Conservation (phyloP, 2,888 invertebrate species). For the Andricus curvator region DNA sequence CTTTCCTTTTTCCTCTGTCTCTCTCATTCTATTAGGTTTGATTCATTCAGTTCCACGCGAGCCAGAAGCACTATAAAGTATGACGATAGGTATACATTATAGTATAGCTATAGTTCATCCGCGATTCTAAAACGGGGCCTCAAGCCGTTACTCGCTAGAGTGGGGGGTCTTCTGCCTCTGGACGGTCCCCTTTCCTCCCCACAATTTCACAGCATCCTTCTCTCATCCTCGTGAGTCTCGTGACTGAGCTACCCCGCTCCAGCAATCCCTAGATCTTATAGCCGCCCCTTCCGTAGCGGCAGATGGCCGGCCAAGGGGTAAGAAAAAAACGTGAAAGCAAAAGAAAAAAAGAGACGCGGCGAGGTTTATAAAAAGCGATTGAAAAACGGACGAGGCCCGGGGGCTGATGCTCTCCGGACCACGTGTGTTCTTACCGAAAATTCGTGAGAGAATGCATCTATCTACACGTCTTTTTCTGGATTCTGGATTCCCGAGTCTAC, state of each 20-base stretch:
- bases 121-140: slow-evolving; percentile 52
- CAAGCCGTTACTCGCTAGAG: slow-evolving; percentile 72
- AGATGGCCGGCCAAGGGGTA: slow-evolving; percentile 80
- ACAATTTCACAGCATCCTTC: slow-evolving; percentile 55
- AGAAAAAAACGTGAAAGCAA: slow-evolving; percentile 73
- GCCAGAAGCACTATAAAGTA: slow-evolving; percentile 27
- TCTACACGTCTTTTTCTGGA: slow-evolving; percentile 55
- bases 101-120: slow-evolving; percentile 19
- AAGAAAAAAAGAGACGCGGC: slow-evolving; percentile 62
- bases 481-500: not conserved
- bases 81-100: not conserved
- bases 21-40: slow-evolving; percentile 54
- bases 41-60: slow-evolving; percentile 48
- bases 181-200: slow-evolving; percentile 52
- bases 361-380: slow-evolving; percentile 75
- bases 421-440: slow-evolving; percentile 70
- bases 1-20: slow-evolving; percentile 50
- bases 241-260: slow-evolving; percentile 46
- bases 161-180: slow-evolving; percentile 45
- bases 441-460: slow-evolving; percentile 62
- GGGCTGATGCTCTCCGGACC: slow-evolving; percentile 65
- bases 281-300: slow-evolving; percentile 79
- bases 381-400: slow-evolving; percentile 66
- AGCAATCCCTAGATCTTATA: slow-evolving; percentile 76
- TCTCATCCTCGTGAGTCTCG: slow-evolving; percentile 52